Conservation (phyloP, 64 coral and sea anemone species). For the Exaiptasia diaphana region DNA sequence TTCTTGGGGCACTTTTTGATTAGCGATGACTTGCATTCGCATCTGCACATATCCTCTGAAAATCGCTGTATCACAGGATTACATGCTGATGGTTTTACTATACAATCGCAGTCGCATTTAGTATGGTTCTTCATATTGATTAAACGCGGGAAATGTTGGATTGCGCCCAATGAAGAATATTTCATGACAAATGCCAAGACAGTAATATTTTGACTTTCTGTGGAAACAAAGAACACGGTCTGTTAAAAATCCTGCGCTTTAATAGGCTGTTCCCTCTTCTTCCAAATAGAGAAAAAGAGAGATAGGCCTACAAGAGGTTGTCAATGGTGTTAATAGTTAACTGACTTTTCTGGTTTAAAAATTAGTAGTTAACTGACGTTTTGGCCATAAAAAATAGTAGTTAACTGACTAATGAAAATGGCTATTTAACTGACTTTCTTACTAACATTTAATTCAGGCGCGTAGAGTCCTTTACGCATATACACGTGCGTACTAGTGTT, state of each 20-base stretch:
- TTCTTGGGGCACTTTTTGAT: not conserved
- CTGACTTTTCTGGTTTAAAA: too few species aligned
- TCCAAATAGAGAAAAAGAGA: too few species aligned
- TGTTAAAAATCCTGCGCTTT: not conserved
- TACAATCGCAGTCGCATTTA: not conserved
- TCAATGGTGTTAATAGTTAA: too few species aligned
- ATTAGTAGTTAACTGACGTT: too few species aligned
- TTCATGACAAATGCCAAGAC: not conserved
- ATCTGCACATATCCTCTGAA: not conserved
- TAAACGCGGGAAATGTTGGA: not conserved
- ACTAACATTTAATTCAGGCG: too few species aligned
- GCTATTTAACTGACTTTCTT: too few species aligned
- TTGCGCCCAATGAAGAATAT: not conserved
- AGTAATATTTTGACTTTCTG: not conserved
- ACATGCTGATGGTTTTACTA: not conserved
- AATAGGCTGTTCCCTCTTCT: not conserved
- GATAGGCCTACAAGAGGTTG: too few species aligned
- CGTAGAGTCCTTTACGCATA: too few species aligned
- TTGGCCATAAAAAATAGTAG: too few species aligned
- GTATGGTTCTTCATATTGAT: not conserved
- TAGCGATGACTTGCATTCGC: not conserved
- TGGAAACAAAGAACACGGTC: not conserved
- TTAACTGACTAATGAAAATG: too few species aligned
- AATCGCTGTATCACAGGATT: not conserved
- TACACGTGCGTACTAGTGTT: too few species aligned